phyloP scores from a whole-genome alignment of 2,888 invertebrate species.

The Scelioninae gen. 2 region DNA sequence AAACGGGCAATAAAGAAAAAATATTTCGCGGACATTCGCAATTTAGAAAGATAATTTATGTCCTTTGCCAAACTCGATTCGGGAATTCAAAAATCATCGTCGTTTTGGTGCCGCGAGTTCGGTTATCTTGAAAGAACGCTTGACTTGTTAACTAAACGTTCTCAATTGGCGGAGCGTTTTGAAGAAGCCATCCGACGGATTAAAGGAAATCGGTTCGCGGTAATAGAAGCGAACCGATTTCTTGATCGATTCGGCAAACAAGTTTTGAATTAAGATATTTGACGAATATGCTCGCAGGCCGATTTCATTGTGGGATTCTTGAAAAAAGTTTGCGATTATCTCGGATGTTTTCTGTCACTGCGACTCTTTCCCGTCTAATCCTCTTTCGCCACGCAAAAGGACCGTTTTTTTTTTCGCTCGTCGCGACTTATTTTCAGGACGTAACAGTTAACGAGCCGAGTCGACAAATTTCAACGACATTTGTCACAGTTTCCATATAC shows the following conservation, averaged over 20 bases:
- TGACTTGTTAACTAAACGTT: constrained; percentile 13
- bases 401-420: too few relatives aligned
- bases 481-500: too few relatives aligned
- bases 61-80: neutral
- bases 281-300: constrained; percentile 15
- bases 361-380: too few relatives aligned
- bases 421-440: too few relatives aligned
- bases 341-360: too few relatives aligned
- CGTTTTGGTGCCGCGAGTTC: neutral
- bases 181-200: constrained; percentile 23
- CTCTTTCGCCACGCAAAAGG: too few relatives aligned
- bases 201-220: constrained; percentile 12
- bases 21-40: neutral
- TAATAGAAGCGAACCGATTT: constrained; percentile 8
- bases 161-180: neutral
- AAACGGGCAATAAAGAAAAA: constrained; percentile 12
- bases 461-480: too few relatives aligned
- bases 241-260: constrained; percentile 12
- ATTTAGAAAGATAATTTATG: constrained; percentile 8
- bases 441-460: too few relatives aligned
- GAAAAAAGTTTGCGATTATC: neutral
- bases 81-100: too few relatives aligned
- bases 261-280: constrained; percentile 36
- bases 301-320: constrained; percentile 2
- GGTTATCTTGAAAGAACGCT: constrained; percentile 24